phyloP scores from a whole-genome alignment of 2,113 vertebrate genomes.

The Columba livia region DNA sequence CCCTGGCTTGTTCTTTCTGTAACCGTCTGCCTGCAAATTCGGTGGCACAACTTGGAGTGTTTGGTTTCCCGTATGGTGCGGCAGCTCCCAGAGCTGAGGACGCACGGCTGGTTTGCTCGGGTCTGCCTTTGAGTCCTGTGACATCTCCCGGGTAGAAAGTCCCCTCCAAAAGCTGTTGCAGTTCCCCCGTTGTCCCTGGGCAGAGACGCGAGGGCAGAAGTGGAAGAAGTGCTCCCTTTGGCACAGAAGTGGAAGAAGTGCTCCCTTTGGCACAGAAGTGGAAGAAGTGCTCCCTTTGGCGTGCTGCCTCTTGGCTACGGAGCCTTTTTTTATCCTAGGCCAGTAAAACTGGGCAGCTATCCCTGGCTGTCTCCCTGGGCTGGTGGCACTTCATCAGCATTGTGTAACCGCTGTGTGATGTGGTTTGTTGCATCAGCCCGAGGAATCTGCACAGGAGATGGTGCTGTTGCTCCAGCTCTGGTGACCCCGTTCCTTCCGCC shows the following conservation, averaged over 20 bases:
- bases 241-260: not conserved
- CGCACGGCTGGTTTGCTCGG: not conserved
- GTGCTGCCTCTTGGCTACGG: not conserved
- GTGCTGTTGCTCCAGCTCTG: conserved; percentile 53
- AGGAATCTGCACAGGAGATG: conserved; percentile 27
- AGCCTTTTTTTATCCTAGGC: not conserved
- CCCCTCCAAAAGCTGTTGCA: not conserved
- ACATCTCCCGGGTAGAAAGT: not conserved
- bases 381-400: not conserved
- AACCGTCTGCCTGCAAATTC: not conserved
- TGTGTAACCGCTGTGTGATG: not conserved
- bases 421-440: conserved; percentile 10
- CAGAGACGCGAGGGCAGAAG: not conserved
- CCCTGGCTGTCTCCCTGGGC: not conserved
- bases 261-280: not conserved
- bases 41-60: not conserved
- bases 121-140: not conserved
- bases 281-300: not conserved
- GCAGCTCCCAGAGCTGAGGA: not conserved
- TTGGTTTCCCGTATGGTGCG: rapidly evolving
- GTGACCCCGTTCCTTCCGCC: not conserved
- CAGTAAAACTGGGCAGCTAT: not conserved
- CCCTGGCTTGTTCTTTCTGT: conserved; percentile 9
- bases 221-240: not conserved
- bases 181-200: not conserved